Conservation (phyloP, 92 coral and sea anemone species). For the Pocillopora grandis region DNA sequence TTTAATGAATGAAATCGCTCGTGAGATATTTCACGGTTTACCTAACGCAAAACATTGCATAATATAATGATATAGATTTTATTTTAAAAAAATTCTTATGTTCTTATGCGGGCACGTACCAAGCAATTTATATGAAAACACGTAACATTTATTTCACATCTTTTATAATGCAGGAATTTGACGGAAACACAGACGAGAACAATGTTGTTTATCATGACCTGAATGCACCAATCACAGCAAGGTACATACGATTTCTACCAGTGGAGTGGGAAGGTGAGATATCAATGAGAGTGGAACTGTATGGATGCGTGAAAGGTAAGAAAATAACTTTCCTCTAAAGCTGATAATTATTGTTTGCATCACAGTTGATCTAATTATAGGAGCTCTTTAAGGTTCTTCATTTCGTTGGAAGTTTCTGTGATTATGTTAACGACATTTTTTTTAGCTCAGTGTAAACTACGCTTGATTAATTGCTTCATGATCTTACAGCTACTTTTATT, state of each 20-base stretch:
- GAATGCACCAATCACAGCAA: not conserved
- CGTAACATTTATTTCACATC: too few species aligned
- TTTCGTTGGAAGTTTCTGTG: too few species aligned
- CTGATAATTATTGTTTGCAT: too few species aligned
- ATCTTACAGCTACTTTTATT: too few species aligned
- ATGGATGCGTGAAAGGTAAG: not conserved
- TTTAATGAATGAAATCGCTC: not conserved
- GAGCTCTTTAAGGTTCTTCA: too few species aligned
- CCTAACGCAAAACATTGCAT: not conserved
- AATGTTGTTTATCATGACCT: not conserved
- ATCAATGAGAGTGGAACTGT: slow-evolving; percentile 7
- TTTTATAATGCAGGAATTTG: not conserved
- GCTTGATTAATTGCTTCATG: too few species aligned
- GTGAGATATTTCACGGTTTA: not conserved
- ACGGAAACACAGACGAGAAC: not conserved
- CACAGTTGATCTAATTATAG: too few species aligned
- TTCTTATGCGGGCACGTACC: not conserved
- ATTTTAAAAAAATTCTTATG: not conserved
- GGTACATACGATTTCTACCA: not conserved
- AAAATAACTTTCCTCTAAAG: too few species aligned
- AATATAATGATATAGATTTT: not conserved
- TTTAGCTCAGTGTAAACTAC: too few species aligned
- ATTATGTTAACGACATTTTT: too few species aligned
- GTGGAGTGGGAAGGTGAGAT: not conserved
- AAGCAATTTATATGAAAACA: not conserved